Base-by-base conservation (phyloP, 2,888 invertebrate species). In the Agrochola lychnidis region DNA sequence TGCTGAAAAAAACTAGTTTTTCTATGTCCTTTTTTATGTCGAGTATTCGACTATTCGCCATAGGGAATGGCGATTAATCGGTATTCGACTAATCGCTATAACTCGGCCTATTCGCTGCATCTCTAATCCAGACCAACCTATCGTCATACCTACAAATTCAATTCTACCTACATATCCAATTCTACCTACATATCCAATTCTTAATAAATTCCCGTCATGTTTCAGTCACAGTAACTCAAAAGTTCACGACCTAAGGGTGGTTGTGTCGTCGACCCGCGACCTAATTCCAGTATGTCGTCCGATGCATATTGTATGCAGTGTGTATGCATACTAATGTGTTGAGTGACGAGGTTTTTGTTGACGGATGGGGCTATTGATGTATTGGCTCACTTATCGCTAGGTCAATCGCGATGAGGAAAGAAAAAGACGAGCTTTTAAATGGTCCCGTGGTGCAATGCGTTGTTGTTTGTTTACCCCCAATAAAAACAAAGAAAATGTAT, bases 221-320 rank as follows among this genome's bases (percentile, higher is more conserved):
- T 79, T 53, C 36, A 53, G 59, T 64, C 36, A 25, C 68, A 77
- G 66, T 40, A 40, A 57, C 45, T 42, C 40, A 79, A 79, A 79
- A 88, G 86, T 81, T 88, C 88, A 78, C 66, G 78, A 86, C 73
- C 79, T 40, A 30, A 51, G 51, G 61, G 61, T 57, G 45, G 53
- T 57, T 25, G 59, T 72, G 84, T 83, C 81, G 77, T 53, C 45
- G 76, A 86, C 81, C 86, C 72, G 63, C 76, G 86, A 87, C 86
- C 86, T 19, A 71, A 75, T 82, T 87, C 69, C 19, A 66, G 42
- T 63, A 48, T 25, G 51, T 22, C 42, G 40, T 36, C 64, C 30
- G 12, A 81, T 86, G 88, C 81, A 86, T 84, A 79, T 68, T 79
- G 78, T 79, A 87, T 86, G 74, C 78, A 69, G 40, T 72, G 45